These are phyloP conservation scores for Polypterus senegalus DNA, from an alignment of 2,113 vertebrate species.

Conservation along the genomic window DNA sequence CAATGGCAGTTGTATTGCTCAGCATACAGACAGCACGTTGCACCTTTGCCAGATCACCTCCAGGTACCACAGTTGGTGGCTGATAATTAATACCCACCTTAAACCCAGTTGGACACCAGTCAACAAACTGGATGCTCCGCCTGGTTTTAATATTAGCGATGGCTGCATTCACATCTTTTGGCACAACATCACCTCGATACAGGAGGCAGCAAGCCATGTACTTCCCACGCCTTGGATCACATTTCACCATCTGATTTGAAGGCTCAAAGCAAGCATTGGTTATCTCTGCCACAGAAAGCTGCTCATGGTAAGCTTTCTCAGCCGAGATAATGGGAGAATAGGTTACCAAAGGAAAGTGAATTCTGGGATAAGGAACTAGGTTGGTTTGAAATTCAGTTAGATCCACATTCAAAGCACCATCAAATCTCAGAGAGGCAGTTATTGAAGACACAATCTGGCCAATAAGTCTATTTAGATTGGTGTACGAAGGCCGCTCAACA, in stretches of 20 bases:
- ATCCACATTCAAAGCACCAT: conserved; percentile 43
- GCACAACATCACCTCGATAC: conserved; percentile 31
- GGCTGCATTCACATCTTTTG: conserved; percentile 48
- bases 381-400: conserved; percentile 44
- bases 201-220: conserved; percentile 19
- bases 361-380: conserved; percentile 38
- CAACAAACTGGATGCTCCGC: conserved; percentile 42
- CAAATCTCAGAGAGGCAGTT: conserved; percentile 35
- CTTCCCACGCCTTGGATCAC: conserved; percentile 38
- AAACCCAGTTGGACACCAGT: no score
- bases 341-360: conserved; percentile 43
- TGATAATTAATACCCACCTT: no score
- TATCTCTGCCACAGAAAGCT: conserved; percentile 40
- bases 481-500: conserved; percentile 39
- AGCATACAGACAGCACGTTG: conserved; percentile 20
- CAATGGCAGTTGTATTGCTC: conserved; percentile 62
- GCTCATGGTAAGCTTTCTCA: conserved; percentile 39
- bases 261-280: conserved; percentile 45
- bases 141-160: conserved; percentile 44
- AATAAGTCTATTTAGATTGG: conserved; percentile 40
- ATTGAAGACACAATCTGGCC: conserved; percentile 37
- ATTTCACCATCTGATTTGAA: conserved; percentile 51
- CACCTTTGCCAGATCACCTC: no score
- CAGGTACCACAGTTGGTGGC: no score
- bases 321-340: conserved; percentile 35